Base-by-base conservation (phyloP, 2,888 invertebrate genomes). In the Eulithis testata region DNA sequence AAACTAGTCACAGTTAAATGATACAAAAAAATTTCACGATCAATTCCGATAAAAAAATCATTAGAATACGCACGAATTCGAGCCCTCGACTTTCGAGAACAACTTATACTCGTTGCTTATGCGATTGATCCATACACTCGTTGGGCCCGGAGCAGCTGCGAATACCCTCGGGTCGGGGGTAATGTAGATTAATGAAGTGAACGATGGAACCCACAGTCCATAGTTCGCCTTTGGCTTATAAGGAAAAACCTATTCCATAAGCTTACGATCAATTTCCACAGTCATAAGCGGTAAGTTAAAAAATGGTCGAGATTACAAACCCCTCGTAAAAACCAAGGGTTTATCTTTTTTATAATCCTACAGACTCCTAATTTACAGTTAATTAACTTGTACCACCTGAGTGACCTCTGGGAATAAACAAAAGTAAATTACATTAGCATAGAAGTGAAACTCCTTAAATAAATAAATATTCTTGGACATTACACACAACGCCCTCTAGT, bases 301-400 rank as follows among this genome's bases (percentile, higher is more conserved):
- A 31, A 4, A 31, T 31, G 4, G 21, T 4, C 31, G 5, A 5
- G 5, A 31, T 40, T 40, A 40, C 40, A n/a, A 21, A 3, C 31
- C 31, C 31, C 11, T 21, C 52, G 12, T 14, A 40, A 59, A 52
- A 40, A 45, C 36, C 11, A 36, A 43, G 51, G 37, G 7, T 59
- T 49, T 53, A 47, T 21, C 59, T 54, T 59, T 53, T 54, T 36
- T 54, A 63, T 50, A 54, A 50, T 50, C 31, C 53, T 49, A 50
- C 31, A 11, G 49, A 59, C 54, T 64, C 21, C 21, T 64, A 55
- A 64, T 60, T 64, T 49, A 21, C 55, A 64, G 50, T 60, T 60
- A 60, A 64, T 64, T 64, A 64, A 64, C 59, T 64, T 49, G 52
- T 64, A 43, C 14, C 54, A 54, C 64, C 59, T 55, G 49, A 50